Conservation (phyloP, 2,797 vertebrate genomes). For the Gallinago solitaria region DNA sequence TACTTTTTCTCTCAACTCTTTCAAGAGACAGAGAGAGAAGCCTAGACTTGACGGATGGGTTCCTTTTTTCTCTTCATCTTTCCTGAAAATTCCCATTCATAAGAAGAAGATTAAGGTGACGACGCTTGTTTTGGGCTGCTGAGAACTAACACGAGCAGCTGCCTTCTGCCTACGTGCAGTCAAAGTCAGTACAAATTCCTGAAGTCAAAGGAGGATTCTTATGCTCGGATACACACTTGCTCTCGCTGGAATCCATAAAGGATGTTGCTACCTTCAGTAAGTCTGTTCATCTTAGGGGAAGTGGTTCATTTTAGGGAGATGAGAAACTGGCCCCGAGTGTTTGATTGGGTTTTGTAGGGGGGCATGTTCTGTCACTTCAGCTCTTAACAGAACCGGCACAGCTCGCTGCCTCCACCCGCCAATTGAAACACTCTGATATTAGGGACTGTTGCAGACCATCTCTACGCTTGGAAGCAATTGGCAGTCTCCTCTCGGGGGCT, state of each 20-base stretch:
- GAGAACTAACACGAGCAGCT: neutral
- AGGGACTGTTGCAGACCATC: neutral
- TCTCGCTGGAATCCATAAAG: neutral
- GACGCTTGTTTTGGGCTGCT: slow-evolving; percentile 29
- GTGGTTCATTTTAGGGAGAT: neutral
- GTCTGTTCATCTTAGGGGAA: neutral
- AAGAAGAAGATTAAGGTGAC: neutral
- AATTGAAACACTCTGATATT: neutral
- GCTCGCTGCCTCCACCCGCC: neutral
- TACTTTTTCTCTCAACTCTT: neutral
- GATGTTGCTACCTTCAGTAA: neutral
- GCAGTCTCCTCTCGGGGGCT: fast-evolving
- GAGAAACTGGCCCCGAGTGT: neutral
- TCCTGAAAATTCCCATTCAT: neutral
- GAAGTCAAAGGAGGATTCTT: neutral
- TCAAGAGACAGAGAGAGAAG: neutral
- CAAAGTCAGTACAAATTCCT: neutral
- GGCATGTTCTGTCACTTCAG: neutral
- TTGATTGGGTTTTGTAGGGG: neutral
- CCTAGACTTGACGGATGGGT: neutral
- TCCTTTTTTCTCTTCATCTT: neutral
- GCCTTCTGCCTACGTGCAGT: neutral
- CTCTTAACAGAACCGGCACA: neutral
- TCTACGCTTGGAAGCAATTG: neutral
- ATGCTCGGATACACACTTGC: neutral